Evolutionary conservation across 2,797 vertebrate genomes (phyloP).

Genomic region (Phaenicophaeus curvirostris): DNA sequence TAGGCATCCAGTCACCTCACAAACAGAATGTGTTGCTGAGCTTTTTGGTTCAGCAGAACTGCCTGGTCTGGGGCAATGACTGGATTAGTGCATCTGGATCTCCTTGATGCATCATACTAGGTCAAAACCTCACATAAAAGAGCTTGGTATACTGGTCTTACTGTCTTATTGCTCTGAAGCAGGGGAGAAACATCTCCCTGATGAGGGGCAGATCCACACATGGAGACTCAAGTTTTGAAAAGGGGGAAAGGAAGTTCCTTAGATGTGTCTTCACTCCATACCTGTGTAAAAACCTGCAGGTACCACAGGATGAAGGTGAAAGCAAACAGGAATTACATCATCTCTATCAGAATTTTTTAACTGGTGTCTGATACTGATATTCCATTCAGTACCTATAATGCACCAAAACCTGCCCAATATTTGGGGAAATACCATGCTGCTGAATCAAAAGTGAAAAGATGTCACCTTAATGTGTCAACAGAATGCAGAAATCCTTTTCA

Average conservation of each 20-base stretch:
- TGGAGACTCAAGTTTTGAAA: neutral
- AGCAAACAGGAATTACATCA: neutral
- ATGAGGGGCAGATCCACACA: neutral
- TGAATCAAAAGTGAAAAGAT: neutral
- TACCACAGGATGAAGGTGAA: neutral
- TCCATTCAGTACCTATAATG: neutral
- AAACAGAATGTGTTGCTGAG: neutral
- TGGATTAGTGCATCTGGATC: neutral
- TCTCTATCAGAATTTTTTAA: neutral
- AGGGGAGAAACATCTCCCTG: neutral
- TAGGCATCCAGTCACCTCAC: neutral
- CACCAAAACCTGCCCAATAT: neutral
- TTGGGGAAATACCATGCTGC: neutral
- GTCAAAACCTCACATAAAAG: neutral
- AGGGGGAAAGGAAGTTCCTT: neutral
- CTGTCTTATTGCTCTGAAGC: neutral
- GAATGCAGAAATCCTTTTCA: neutral
- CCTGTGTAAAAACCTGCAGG: neutral
- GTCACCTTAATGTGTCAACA: neutral
- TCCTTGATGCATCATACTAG: neutral
- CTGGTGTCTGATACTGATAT: neutral
- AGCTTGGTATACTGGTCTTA: neutral
- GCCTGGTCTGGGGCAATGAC: neutral
- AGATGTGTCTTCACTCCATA: neutral
- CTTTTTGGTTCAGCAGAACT: neutral